A percentile compares a stretch with the other conserved stretches of the same genome.
These are phyloP conservation scores for Rhodophaea formosa DNA, from an alignment of 2,888 invertebrate species.

Conservation along the genomic window DNA sequence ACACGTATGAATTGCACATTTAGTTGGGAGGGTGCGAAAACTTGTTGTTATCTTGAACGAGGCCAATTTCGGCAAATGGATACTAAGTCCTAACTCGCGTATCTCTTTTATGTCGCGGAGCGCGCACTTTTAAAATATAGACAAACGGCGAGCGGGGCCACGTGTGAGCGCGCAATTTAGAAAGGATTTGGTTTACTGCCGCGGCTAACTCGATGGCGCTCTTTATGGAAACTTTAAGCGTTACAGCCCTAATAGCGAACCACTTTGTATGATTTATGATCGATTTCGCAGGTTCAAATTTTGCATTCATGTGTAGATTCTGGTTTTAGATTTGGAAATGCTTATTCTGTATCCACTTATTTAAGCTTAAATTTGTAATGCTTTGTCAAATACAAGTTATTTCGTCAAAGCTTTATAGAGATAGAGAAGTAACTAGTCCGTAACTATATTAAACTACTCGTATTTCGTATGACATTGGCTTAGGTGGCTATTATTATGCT, in stretches of 20 bases:
- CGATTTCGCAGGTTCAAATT: background rate
- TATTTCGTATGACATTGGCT: too few relatives aligned
- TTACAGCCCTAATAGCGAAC: constrained; percentile 17
- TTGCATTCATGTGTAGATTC: background rate
- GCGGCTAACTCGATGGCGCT: constrained; percentile 30
- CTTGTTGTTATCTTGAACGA: constrained; percentile 80
- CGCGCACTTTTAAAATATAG: constrained; percentile 77
- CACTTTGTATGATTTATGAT: background rate
- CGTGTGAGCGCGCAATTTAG: constrained; percentile 68
- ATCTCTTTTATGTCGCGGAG: constrained; percentile 73
- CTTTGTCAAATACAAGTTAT: too few relatives aligned
- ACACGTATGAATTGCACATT: constrained; percentile 79
- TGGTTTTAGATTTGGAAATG: background rate
- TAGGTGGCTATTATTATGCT: too few relatives aligned
- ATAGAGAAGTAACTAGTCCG: too few relatives aligned
- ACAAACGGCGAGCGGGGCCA: constrained; percentile 51
- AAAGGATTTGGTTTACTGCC: constrained; percentile 73
- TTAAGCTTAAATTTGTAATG: too few relatives aligned
- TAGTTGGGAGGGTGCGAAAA: constrained; percentile 79
- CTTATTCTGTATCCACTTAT: too few relatives aligned
- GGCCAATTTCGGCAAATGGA: constrained; percentile 81
- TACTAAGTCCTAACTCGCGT: constrained; percentile 79
- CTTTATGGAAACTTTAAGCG: constrained; percentile 37
- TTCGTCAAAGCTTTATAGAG: too few relatives aligned
- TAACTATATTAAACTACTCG: too few relatives aligned